phyloP scores from a whole-genome alignment of 1,140 invertebrate species.

The Eriocheir sinensis region DNA sequence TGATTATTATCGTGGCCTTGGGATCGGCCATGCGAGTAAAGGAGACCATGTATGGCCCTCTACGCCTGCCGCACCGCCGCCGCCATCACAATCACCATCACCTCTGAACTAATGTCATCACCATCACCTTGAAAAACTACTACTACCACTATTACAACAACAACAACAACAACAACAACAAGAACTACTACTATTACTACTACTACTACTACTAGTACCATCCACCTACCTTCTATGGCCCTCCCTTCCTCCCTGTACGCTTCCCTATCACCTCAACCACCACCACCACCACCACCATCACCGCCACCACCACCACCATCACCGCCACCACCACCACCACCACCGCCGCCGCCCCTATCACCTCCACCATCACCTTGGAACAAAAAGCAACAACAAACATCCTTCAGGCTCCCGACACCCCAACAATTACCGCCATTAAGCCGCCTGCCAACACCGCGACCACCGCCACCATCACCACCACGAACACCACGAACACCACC shows the following conservation, averaged over 20 bases:
- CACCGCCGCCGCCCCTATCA: too few species aligned
- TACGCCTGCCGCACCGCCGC: not conserved
- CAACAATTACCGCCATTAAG: slow-evolving; percentile 15
- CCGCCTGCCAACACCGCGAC: not conserved
- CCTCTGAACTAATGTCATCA: too few species aligned
- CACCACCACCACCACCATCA: too few species aligned
- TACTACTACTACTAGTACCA: too few species aligned
- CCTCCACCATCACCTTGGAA: not conserved
- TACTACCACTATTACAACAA: too few species aligned
- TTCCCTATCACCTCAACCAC: not conserved
- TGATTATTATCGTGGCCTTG: slow-evolving; percentile 1
- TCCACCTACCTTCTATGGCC: too few species aligned
- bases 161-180: too few species aligned
- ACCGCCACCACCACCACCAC: not conserved
- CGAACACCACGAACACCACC: not conserved
- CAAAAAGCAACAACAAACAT: slow-evolving; percentile 26
- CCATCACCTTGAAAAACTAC: too few species aligned
- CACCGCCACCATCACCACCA: not conserved
- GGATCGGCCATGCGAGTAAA: not conserved
- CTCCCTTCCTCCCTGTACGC: too few species aligned
- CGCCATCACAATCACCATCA: not conserved
- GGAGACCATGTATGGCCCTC: not conserved
- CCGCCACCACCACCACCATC: not conserved
- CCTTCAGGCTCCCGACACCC: not conserved
- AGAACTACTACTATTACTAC: too few species aligned